Base-by-base conservation (phyloP, 1,140 invertebrate genomes). In the Hyles euphorbiae region DNA sequence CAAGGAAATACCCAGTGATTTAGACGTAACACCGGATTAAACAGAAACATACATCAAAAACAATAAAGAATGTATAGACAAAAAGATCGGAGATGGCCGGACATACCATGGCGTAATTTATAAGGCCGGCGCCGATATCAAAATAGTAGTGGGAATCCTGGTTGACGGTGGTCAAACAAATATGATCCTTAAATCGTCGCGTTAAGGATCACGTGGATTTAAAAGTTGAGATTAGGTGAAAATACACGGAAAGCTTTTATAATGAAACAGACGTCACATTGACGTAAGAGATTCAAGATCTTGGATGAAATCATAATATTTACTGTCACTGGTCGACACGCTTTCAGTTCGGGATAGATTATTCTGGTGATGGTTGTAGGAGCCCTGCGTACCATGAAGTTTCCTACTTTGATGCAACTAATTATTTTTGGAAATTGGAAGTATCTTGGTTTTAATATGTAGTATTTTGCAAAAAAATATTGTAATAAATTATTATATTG, bases 191-290 rank as follows among this genome's bases (percentile, higher is more conserved):
- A 67, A 8, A 12, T 56, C 43, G 59, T 76, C n/a, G 63, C 10
- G 45, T 68, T 78, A 77, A 82, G 76, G 74, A 68, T 55, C 47
- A 67, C 53, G 57, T 49, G 56, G 46, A 62, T 61, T 62, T 65
- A 70, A 49, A 60, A 50, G 34, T 44, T 54, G 51, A 62, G 58
- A 75, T 78, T 81, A 76, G 63, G 77, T 72, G 73, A 68, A 67
- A 76, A 75, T 73, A 75, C 53, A 69, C 65, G 59, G 68, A 76
- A 72, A 70, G 64, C 71, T 8, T 67, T 68, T 77, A 76, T 87
- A 83, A 86, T 86, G 78, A 87, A 84, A 86, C 81, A 74, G 72
- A 83, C 84, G 84, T 87, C 84, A 86, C 73, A 87, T 82, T 87
- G 81, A 87, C 84, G 84, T 81, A 83, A 81, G 76, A 72, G 78